Evolutionary conservation across 2,113 vertebrate species (phyloP).

Genomic region (Tupaia tana): DNA sequence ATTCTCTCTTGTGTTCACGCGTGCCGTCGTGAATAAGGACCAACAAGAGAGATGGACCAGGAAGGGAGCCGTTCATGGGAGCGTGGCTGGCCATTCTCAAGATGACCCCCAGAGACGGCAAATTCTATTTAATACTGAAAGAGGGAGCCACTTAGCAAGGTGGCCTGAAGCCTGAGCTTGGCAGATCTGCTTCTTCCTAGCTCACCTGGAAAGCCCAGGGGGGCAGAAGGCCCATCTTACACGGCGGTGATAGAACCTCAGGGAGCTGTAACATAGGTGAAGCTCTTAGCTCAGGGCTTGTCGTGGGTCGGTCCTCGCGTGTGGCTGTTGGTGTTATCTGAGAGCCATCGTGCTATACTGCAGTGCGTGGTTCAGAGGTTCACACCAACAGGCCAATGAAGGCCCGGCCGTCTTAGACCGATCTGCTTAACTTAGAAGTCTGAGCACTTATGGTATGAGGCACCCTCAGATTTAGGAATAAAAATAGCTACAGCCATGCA

Average conservation of each 20-base stretch:
- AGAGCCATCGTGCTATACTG: neutral
- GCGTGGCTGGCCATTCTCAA: neutral
- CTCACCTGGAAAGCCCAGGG: neutral
- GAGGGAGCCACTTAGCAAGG: neutral
- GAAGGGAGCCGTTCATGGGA: neutral
- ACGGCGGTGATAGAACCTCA: no score
- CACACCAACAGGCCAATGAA: neutral
- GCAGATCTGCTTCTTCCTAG: neutral
- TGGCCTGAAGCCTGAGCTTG: accelerated
- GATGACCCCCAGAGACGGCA: neutral
- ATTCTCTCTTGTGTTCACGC: no score
- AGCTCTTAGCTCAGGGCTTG: neutral
- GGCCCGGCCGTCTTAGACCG: neutral
- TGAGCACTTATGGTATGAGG: neutral
- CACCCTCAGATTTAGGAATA: neutral
- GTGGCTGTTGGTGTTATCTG: neutral
- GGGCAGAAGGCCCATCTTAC: accelerated
- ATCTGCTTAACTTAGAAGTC: neutral
- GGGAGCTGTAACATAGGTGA: accelerated
- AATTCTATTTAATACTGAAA: neutral
- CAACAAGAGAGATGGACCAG: no score
- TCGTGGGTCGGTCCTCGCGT: accelerated
- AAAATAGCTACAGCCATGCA: neutral
- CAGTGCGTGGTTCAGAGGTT: no score
- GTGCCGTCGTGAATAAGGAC: no score